Base-by-base conservation (phyloP, 2,888 invertebrate genomes). In the Agrotis clavis region DNA sequence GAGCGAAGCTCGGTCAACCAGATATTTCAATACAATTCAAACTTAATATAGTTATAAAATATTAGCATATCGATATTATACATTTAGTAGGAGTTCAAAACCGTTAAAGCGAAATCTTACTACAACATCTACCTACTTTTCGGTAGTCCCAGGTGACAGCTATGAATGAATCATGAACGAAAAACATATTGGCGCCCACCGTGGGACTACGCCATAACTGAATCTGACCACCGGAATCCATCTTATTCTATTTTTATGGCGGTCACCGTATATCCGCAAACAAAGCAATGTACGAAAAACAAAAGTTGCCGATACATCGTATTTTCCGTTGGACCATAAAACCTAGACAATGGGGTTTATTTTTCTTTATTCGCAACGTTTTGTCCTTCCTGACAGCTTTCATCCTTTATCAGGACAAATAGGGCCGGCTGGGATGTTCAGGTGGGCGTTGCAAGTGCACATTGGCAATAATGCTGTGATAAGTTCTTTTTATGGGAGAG, bases 141-240 rank as follows among this genome's bases (percentile, higher is more conserved):
- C 6, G 21, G 45, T 13, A 64, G 25, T 71, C 48, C 19, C 78
- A 81, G 71, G 81, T 81, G 77, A 71, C 71, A 64, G 71, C 41
- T 61, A 77, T 71, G 64, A 79, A 79, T 81, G 66, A 82, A 73
- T 69, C 78, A 79, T 82, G 56, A 79, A 53, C 48, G 67, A 63
- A 82, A 73, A 82, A 71, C 57, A 75, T 71, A 77, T 57, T 84
- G 84, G 74, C 81, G 74, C 78, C 75, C 84, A 75, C 53, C 68
- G 60, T 73, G 74, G 71, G 71, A 56, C 70, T 47, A 62, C 45
- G 53, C 64, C 68, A 69, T 80, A 76, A 76, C 62, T 72, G 67
- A 75, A 78, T 74, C 71, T 51, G 64, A 60, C 72, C 68, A 54
- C 71, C 67, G 54, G 63, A 74, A 71, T 71, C 73, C 78, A 73